A percentile compares a stretch with the other conserved stretches of the same genome.
Conservation (phyloP, 1,140 invertebrate species). For the Acromyrmex charruanus region DNA sequence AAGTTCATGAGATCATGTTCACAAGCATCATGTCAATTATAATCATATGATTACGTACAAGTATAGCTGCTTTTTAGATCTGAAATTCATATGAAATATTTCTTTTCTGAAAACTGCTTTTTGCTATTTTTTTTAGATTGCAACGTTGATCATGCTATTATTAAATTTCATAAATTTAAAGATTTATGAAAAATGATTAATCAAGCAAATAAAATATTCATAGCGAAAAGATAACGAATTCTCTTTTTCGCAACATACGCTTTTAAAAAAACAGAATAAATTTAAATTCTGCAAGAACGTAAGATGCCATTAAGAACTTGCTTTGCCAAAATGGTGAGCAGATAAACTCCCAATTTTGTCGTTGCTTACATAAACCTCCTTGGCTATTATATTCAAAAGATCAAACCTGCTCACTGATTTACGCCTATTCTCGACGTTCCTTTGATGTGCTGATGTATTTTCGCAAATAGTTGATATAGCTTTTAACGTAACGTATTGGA, state of each 20-base stretch:
- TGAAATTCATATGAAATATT: neutral
- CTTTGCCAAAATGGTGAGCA: neutral
- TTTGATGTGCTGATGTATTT: slow-evolving; percentile 37
- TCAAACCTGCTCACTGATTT: slow-evolving; percentile 3
- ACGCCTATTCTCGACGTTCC: slow-evolving; percentile 13
- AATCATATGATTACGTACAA: neutral
- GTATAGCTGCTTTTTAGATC: neutral
- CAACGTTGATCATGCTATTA: neutral
- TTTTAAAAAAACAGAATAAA: neutral
- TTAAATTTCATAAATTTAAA: neutral
- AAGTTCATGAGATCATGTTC: neutral
- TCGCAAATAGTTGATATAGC: slow-evolving; percentile 10
- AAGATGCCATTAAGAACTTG: neutral
- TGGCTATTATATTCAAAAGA: slow-evolving; percentile 18
- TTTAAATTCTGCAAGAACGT: neutral
- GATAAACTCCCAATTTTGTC: neutral
- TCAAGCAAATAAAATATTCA: neutral
- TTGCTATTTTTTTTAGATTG: neutral
- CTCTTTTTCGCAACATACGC: neutral
- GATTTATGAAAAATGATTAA: neutral
- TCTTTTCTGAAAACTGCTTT: neutral
- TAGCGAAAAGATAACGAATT: neutral
- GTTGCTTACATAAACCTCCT: neutral
- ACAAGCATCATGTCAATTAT: neutral
- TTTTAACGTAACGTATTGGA: neutral